Base-by-base conservation (phyloP, 2,888 invertebrate genomes). In the Cryptocephalus moraei region DNA sequence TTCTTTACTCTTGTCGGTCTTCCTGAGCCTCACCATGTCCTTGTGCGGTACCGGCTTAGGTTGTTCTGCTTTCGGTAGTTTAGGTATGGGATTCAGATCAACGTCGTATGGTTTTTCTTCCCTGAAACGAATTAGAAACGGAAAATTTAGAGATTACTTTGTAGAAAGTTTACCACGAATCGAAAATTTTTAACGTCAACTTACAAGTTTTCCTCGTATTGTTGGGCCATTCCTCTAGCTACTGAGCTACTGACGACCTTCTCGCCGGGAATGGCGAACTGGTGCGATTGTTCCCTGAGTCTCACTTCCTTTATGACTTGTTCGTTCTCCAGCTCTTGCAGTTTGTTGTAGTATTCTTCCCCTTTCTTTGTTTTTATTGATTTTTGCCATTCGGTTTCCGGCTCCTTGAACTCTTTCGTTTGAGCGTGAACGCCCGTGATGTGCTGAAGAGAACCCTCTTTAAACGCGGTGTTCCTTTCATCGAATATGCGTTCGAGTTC, bases 401-500 rank as follows among this genome's bases (percentile, higher is more conserved):
- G 78, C 58, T 84, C 83, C 64, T 81, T 84, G 56, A 79, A 71
- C 41, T 80, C 72, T 67, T 86, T 89, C 45, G 58, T 69, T 47
- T 70, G 73, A 46, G 78, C 68, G 58, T 79, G 79, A 55, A 80
- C 77, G 43, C 78, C 81, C 10, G 61, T 56, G 12, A 62, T 63
- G 32, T 65, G 59, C 6, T 63, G 45, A 32, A 64, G 64, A 39
- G 80, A 79, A 6, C 36, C 12, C 58, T 87, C 83, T 56, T 82
- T 79, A 60, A 82, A 71, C 42, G 76, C 76, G 62, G 83, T 82
- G 58, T 81, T 78, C 55, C 90, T 81, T 69, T 92, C 92, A 65
- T 91, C 91, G 67, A 92, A 92, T 42, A 88, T 82, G 69, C 84
- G 83, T 68, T 90, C 90, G 61, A 92, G 75, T 72, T 93, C 92